Evolutionary conservation across 2,888 invertebrate genomes (phyloP).

Genomic region (Prosapia bicincta): DNA sequence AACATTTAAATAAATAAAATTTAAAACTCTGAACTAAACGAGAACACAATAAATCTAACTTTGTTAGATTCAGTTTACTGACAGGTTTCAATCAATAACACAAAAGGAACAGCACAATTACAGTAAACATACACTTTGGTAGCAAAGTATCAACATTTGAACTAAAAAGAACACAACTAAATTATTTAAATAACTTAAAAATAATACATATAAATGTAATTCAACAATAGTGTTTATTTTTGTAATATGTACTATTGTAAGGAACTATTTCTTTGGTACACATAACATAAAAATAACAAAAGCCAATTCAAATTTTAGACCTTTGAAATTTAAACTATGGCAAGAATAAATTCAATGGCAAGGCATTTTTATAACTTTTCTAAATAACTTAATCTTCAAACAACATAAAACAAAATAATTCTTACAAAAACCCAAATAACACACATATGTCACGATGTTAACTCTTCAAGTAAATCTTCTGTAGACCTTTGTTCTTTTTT

Average conservation of each 20-base stretch:
- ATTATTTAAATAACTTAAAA: background rate
- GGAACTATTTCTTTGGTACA: constrained; percentile 2
- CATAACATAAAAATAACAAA: background rate
- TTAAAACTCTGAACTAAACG: too few relatives aligned
- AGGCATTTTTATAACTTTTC: background rate
- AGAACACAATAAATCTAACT: too few relatives aligned
- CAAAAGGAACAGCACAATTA: background rate
- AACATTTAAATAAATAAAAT: too few relatives aligned
- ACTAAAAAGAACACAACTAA: background rate
- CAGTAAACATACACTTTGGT: background rate
- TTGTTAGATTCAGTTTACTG: too few relatives aligned
- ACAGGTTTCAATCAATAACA: too few relatives aligned
- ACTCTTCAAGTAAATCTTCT: constrained; percentile 73
- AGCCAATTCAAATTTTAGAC: background rate
- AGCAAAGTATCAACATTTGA: background rate
- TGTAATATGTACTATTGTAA: background rate
- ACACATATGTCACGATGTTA: constrained; percentile 53
- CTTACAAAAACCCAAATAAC: background rate
- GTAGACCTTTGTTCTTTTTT: constrained; percentile 68
- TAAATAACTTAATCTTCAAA: background rate
- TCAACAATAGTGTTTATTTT: background rate
- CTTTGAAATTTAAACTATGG: background rate
- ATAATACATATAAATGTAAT: background rate
- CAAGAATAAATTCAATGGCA: background rate
- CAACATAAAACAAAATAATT: background rate